A percentile compares a stretch with the other conserved stretches of the same genome.
These are phyloP conservation scores for Novumbra hubbsi DNA, from an alignment of 2,797 vertebrate genomes.

Conservation along the genomic window DNA sequence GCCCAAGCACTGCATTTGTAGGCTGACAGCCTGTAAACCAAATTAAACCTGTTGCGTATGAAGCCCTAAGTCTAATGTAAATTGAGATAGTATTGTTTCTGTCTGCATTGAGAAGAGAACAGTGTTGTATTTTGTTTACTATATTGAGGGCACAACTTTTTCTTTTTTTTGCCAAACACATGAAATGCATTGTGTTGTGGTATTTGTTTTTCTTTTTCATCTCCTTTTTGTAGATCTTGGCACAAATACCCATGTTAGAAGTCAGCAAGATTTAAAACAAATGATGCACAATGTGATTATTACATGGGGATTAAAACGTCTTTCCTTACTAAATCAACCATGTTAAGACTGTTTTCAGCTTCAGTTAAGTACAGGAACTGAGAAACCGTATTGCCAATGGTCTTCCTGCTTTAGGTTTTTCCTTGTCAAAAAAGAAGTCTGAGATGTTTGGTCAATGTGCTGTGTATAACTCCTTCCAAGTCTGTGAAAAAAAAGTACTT, in stretches of 20 bases:
- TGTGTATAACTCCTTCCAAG: neutral
- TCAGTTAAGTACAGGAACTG: neutral
- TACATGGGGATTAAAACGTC: neutral
- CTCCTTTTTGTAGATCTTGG: neutral
- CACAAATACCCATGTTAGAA: neutral
- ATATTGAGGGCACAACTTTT: neutral
- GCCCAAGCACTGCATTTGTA: neutral
- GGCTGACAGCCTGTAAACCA: neutral
- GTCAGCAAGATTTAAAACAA: neutral
- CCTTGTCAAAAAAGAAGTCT: neutral
- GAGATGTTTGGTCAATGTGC: neutral
- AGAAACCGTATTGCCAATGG: neutral
- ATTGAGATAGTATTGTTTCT: neutral
- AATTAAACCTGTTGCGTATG: neutral
- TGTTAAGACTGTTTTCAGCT: neutral
- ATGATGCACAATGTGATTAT: neutral
- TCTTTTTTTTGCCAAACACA: neutral
- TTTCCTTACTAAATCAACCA: neutral
- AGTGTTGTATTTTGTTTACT: neutral
- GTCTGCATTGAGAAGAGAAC: neutral
- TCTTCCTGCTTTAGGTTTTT: neutral
- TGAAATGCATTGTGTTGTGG: neutral
- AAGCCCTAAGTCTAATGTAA: neutral
- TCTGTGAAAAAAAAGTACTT: neutral
- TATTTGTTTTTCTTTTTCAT: neutral